Base-by-base conservation (phyloP, 1,140 invertebrate genomes). In the Plectus sambesii region DNA sequence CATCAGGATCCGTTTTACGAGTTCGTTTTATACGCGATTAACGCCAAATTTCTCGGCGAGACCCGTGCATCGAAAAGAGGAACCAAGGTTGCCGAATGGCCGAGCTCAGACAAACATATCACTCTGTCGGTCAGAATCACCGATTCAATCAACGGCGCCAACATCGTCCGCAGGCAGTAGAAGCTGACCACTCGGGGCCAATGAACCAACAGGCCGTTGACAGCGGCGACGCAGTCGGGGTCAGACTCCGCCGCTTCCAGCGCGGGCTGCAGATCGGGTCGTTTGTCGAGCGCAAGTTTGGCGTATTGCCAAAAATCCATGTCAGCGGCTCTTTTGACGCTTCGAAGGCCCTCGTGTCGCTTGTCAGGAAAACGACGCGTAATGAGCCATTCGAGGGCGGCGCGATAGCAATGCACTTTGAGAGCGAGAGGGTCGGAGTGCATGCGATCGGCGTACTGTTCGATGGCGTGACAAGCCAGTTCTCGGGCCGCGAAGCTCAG, bases 71-170 rank as follows among this genome's bases (percentile, higher is more conserved):
- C 36, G 43, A 62, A 63, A 9, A 62, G 24, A 0, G 61, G 47
- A 15, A 58, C 20, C 3, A 53, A 24, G 9, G 26, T 38, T 2
- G 50, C 17, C 15, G 29, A 17, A 15, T 40, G 29, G 29, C 36
- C 51, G 20, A 25, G 17, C 53, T 63, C 60, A 49, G 33, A 12
- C 2, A 63, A 37, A 35, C 49, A 64, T n/a, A 29, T 30, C 12
- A 42, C 12, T 17, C 61, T 42, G 54, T 63, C 61, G 2, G 30
- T 6, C 1, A 65, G 36, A 27, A 63, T 55, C 0, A 59, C 24
- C 6, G 56, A 30, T 50, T 63, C 61, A 19, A 65, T 51, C 3
- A 63, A 6, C 12, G 61, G 62, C 0, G 59, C 62, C 33, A 63
- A 29, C 22, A 62, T 44, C 3, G 53, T 43, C 12, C 62, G 55